Conservation (phyloP, 1,140 invertebrate genomes). For the Zelostemma sp. region DNA sequence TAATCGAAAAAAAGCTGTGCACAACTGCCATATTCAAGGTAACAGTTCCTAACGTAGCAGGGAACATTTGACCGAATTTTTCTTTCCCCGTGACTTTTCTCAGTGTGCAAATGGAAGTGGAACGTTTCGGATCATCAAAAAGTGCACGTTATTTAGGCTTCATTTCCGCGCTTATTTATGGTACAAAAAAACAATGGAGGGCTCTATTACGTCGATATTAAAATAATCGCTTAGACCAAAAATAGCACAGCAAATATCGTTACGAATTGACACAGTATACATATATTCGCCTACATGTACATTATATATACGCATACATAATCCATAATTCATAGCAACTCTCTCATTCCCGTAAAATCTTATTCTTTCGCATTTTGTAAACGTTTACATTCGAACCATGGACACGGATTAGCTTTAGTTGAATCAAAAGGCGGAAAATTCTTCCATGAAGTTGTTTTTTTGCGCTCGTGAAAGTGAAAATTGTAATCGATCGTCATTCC, state of each 20-base stretch:
- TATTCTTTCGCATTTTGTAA: conserved; percentile 47
- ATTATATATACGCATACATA: conserved; percentile 39
- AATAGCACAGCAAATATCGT: conserved; percentile 41
- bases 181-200: conserved; percentile 40
- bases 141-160: conserved; percentile 25
- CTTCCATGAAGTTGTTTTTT: conserved; percentile 61
- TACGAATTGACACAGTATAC: conserved; percentile 7
- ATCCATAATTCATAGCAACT: conserved; percentile 50
- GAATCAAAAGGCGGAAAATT: conserved; percentile 60
- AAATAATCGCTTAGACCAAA: conserved; percentile 46
- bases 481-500: background rate
- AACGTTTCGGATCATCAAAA: conserved; percentile 40
- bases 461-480: too few species aligned
- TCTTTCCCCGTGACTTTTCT: background rate
- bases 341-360: conserved; percentile 46
- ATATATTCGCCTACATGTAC: conserved; percentile 28
- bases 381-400: conserved; percentile 46
- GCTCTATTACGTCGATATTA: conserved; percentile 33
- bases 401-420: conserved; percentile 53
- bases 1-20: too few species aligned
- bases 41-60: too few species aligned
- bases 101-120: conserved; percentile 15
- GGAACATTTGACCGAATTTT: too few species aligned
- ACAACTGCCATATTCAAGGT: too few species aligned
- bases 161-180: conserved; percentile 37